Conservation (phyloP, 2,888 invertebrate genomes). For the Prosapia bicincta region DNA sequence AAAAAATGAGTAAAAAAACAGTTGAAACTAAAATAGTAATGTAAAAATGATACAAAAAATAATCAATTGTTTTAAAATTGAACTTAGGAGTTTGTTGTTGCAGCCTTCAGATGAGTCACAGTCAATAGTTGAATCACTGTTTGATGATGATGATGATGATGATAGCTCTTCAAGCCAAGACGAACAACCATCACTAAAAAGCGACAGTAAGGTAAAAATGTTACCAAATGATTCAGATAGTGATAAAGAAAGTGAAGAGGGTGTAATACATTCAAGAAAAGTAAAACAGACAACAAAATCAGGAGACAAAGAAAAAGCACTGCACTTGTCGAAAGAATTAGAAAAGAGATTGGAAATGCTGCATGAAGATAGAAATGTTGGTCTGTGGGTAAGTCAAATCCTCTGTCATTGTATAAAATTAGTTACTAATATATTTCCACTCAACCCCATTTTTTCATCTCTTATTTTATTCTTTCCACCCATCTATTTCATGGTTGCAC, state of each 20-base stretch:
- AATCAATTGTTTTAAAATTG: background rate
- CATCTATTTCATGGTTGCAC: too few species aligned
- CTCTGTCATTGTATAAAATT: too few species aligned
- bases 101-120: background rate
- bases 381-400: slow-evolving; percentile 44
- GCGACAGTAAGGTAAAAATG: background rate
- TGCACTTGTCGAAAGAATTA: background rate
- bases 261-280: background rate
- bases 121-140: background rate
- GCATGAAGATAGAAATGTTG: slow-evolving; percentile 50
- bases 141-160: background rate
- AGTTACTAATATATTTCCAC: too few species aligned
- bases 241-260: background rate
- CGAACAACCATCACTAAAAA: background rate
- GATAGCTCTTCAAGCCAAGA: background rate
- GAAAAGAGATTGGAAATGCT: slow-evolving; percentile 43
- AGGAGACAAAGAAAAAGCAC: background rate
- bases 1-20: too few species aligned
- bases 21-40: background rate
- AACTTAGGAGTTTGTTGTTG: background rate
- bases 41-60: background rate
- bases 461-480: too few species aligned
- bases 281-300: background rate
- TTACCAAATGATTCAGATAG: background rate
- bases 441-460: too few species aligned